phyloP scores from a whole-genome alignment of 2,797 vertebrate genomes.

The Acipenser oxyrinchus region DNA sequence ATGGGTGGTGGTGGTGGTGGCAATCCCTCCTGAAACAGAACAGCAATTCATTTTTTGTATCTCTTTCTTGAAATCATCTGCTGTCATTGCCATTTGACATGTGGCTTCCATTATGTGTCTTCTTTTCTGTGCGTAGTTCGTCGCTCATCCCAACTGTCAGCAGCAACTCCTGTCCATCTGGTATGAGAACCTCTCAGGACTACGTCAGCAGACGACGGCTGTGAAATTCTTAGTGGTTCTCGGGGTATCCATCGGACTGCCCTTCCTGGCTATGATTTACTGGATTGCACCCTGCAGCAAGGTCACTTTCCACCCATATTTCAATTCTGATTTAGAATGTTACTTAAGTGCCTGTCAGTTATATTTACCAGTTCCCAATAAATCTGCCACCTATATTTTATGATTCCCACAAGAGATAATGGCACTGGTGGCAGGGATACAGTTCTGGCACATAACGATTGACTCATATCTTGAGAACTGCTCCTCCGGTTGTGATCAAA shows the following conservation, averaged over 20 bases:
- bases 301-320: constrained; percentile 52
- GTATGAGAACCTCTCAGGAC: constrained; percentile 88
- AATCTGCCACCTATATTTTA: neutral
- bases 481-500: too few species aligned
- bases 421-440: too few species aligned
- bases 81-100: too few species aligned
- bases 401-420: too few species aligned
- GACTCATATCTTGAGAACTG: too few species aligned
- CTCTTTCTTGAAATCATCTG: too few species aligned
- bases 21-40: too few species aligned
- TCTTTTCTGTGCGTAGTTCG: constrained; percentile 67
- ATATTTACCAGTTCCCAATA: neutral
- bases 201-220: constrained; percentile 87
- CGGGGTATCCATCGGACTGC: constrained; percentile 78
- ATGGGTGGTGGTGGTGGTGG: too few species aligned
- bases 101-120: neutral
- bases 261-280: constrained; percentile 82
- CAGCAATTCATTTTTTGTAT: too few species aligned
- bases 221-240: constrained; percentile 90
- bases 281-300: constrained; percentile 91
- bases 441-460: too few species aligned
- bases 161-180: constrained; percentile 96
- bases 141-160: constrained; percentile 97
- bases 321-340: neutral
- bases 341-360: constrained; percentile 19